Evolutionary conservation across 2,113 vertebrate species (phyloP), one percentile per base, ranked within the genome.

Genomic region (Hystrix cristata): DNA sequence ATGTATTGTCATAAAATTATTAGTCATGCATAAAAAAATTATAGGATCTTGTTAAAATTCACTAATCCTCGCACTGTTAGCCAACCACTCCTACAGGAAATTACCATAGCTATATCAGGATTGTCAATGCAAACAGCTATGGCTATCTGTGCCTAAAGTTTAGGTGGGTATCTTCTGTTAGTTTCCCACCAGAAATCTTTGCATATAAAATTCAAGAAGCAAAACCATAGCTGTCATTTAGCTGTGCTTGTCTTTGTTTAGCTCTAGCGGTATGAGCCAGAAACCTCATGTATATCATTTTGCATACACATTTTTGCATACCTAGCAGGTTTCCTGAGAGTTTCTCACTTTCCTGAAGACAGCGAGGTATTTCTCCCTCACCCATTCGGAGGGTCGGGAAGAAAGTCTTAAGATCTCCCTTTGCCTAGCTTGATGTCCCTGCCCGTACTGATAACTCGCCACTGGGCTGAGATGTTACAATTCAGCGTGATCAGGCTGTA

Each of bases 41-140:
- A 87, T 25, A 91, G 46, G 21, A 51, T 86, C 53, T 76, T 94
- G 12, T 83, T 97, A 81, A 38, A 95, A 84, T 80, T 86, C 46
- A 67, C 27, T 51, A 57, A 87, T 95, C n/a, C 82, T 78, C 23
- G 83, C 55, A 90, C 9, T 72, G 34, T 79, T 90, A 59, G 51
- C 43, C 38, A 83, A 64, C 2, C 38, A 25, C n/a, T 76, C 38
- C 34, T 59, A 55, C 74, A 94, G 34, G 79, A 84, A 95, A 76
- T 83, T 80, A 46, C 5, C 46, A 10, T 69, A 88, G 65, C 16
- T 59, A 7, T 86, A n/a, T 85, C 76, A 71, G 5, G 84, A 60
- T 80, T 86, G 8, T 91, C 92, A 92, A 86, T 74, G 46, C n/a
- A 51, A 85, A 76, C 6, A 48, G 1, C 51, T 59, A 2, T 87